Conservation (phyloP, 2,888 invertebrate genomes). For the Gryllus longicercus region DNA sequence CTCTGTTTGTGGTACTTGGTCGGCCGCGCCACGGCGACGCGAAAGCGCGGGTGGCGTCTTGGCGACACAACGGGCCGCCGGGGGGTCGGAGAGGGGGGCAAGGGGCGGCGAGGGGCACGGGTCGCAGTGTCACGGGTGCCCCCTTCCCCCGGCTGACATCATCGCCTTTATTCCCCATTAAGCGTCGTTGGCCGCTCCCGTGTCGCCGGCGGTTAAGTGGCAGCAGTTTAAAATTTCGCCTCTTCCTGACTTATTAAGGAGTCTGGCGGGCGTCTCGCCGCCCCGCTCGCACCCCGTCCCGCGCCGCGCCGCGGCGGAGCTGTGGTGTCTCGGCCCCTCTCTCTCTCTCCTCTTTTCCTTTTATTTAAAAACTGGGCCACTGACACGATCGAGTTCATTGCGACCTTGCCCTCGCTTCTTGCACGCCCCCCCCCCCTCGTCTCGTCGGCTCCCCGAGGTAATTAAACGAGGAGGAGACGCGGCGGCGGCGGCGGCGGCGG, state of each 20-base stretch:
- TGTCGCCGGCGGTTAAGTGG: constrained; percentile 25
- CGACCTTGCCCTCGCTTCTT: constrained; percentile 31
- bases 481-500: not conserved
- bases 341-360: not conserved
- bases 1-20: no score
- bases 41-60: no score
- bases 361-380: constrained; percentile 32
- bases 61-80: no score
- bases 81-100: not conserved
- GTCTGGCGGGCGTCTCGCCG: constrained; percentile 18
- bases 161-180: constrained; percentile 32
- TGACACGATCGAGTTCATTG: constrained; percentile 32
- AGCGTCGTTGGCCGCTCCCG: constrained; percentile 29
- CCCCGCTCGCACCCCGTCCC: not conserved
- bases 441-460: constrained; percentile 29
- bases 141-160: constrained; percentile 28
- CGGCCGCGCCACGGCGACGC: no score
- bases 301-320: not conserved
- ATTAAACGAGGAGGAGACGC: constrained; percentile 32
- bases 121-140: constrained; percentile 28
- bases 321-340: not conserved
- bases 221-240: constrained; percentile 27
- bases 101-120: not conserved
- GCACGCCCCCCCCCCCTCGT: constrained; percentile 19
- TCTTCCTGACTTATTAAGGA: constrained; percentile 28